Evolutionary conservation across 1,140 invertebrate genomes (phyloP).

Genomic region (Camponotus floridanus): DNA sequence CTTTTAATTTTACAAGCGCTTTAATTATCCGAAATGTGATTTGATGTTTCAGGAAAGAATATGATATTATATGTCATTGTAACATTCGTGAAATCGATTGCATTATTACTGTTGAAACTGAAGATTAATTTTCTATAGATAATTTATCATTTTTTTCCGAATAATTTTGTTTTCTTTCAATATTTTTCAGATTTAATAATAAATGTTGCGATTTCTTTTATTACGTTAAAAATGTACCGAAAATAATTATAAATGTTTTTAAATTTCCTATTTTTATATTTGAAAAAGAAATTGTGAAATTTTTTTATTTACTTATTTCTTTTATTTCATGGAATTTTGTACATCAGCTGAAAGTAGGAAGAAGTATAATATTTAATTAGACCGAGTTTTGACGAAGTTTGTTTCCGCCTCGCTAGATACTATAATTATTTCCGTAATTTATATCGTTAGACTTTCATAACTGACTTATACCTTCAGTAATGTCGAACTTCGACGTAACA

Average conservation of each 20-base stretch:
- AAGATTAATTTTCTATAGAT: neutral
- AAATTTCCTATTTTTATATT: neutral
- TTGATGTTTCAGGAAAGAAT: neutral
- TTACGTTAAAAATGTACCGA: neutral
- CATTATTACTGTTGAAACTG: neutral
- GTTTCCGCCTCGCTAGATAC: constrained; percentile 18
- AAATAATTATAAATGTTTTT: neutral
- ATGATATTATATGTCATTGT: neutral
- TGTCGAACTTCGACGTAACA: neutral
- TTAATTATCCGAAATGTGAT: neutral
- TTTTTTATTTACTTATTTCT: neutral
- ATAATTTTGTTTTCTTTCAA: neutral
- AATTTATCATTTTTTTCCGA: neutral
- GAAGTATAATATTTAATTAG: constrained; percentile 65
- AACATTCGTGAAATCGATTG: neutral
- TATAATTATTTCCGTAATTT: constrained; percentile 68
- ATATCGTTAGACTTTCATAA: constrained; percentile 48
- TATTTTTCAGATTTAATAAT: neutral
- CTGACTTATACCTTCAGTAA: neutral
- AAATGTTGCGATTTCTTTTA: neutral
- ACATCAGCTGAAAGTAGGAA: neutral
- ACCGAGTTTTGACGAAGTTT: constrained; percentile 69
- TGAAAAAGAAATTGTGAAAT: neutral
- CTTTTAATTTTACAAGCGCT: neutral
- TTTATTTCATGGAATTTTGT: constrained; percentile 18